Evolutionary conservation across 2,888 invertebrate genomes (phyloP), one percentile per base, ranked within the genome.

Genomic region (Coenonympha glycerion): DNA sequence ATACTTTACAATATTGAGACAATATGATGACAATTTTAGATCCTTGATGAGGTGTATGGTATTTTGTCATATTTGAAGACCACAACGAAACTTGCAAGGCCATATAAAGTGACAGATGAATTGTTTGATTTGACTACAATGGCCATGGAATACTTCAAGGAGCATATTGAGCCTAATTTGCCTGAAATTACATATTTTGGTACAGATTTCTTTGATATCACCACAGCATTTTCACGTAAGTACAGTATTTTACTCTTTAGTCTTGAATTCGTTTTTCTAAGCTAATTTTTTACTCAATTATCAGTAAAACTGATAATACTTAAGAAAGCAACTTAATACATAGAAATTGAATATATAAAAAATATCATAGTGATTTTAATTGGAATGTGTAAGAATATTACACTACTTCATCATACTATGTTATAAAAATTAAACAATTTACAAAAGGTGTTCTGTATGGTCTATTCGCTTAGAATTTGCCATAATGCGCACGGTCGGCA

Each of bases 101-200:
- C 97, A 37, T 97, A 95, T 79, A 95, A 96, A 81, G 95, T 97
- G 53, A 95, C 96, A 6, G 97, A 97, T 84, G 97, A 97, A 79
- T 87, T 97, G 50, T 95, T 96, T 83, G 97, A 97, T 86, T 89
- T 97, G 58, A 96, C 96, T 30, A 96, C 96, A 30, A 97, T 97
- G 97, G 97, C 97, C 26, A 97, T 97, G 97, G 97, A 97, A 81
- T 97, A 97, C 80, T 97, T 97, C 79, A 96, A 96, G 76, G 97
- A 97, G 77, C 92, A 94, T 67, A 95, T 97, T 73, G 96, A 96
- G 76, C 95, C 96, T 5, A 92, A 92, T 61, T 88, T 96, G 68
- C 96, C 96, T 28, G 95, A 95, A 79, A 94, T 96, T 59, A 93
- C 94, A 40, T 95, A 94, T 75, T 95, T 95, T 76, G 93, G 93